A percentile compares a stretch with the other conserved stretches of the same genome.
Conservation (phyloP, 2,113 vertebrate species). For the Castor canadensis region DNA sequence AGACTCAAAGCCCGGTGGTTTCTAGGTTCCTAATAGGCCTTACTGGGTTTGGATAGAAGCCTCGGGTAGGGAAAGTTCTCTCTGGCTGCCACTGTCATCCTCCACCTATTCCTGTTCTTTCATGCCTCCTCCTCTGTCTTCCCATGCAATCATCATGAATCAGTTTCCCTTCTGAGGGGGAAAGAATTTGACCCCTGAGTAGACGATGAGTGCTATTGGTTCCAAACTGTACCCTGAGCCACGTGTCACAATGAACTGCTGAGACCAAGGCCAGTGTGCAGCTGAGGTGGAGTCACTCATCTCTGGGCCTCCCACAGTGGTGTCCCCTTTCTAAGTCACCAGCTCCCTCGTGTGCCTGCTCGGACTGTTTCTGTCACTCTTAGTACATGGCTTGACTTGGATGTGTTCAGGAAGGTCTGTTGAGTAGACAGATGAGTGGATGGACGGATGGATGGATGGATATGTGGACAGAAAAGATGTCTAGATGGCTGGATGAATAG, state of each 20-base stretch:
- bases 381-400: background rate
- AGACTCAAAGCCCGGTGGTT: conserved; percentile 1
- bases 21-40: background rate
- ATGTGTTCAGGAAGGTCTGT: background rate
- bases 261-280: background rate
- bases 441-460: background rate
- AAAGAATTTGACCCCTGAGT: background rate
- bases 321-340: background rate
- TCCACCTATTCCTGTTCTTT: background rate
- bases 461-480: background rate
- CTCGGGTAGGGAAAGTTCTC: background rate
- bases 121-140: background rate
- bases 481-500: background rate
- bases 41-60: background rate
- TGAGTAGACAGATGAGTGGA: background rate
- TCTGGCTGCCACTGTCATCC: background rate
- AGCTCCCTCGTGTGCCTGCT: background rate
- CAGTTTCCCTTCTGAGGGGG: background rate
- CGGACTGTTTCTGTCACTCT: background rate
- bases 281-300: background rate
- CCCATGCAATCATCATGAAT: background rate
- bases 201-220: background rate
- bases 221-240: background rate
- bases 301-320: background rate
- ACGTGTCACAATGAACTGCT: background rate